phyloP scores from a whole-genome alignment of 1,140 invertebrate species.

The Palaemon carinicauda region DNA sequence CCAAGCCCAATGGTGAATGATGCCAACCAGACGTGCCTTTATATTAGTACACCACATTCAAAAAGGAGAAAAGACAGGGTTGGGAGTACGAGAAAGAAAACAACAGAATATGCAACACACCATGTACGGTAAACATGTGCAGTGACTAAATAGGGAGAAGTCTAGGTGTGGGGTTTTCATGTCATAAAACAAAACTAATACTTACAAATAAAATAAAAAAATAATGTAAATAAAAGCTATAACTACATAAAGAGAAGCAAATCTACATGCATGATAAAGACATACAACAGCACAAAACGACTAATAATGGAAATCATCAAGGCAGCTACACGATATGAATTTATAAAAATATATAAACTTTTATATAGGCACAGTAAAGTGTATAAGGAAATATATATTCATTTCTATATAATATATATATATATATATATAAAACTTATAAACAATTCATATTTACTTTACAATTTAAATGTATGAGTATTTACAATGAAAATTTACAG shows the following conservation, averaged over 20 bases:
- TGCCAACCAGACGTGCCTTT: neutral
- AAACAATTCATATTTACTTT: neutral
- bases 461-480: no score
- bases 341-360: conserved; percentile 15
- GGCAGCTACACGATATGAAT: neutral
- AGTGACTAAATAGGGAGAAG: neutral
- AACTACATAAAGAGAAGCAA: no score
- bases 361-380: neutral
- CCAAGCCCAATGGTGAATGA: no score
- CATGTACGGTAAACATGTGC: neutral
- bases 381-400: neutral
- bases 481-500: neutral
- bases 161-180: neutral
- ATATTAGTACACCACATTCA: conserved; percentile 54
- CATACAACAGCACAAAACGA: neutral
- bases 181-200: no score
- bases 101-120: conserved; percentile 6
- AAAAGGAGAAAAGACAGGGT: neutral
- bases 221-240: no score
- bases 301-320: neutral
- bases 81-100: neutral
- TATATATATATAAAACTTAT: neutral
- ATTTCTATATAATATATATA: neutral
- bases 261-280: conserved; percentile 14
- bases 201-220: no score